phyloP scores from a whole-genome alignment of 1,140 invertebrate species.

The Odontomachus brunneus region DNA sequence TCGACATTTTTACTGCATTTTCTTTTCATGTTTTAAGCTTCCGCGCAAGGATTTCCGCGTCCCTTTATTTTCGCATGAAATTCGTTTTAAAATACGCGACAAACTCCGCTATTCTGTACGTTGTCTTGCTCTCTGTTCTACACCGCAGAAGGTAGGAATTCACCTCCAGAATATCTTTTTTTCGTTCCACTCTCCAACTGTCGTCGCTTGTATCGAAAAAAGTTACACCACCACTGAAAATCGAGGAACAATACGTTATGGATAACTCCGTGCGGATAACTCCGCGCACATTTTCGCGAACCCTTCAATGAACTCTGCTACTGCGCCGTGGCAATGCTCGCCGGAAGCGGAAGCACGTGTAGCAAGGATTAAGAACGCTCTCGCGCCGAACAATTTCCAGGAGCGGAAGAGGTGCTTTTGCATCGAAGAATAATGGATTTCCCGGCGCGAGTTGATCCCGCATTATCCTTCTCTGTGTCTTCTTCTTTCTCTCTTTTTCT shows the following conservation, averaged over 20 bases:
- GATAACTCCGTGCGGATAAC: neutral
- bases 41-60: neutral
- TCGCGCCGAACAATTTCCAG: conserved; percentile 43
- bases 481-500: neutral
- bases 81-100: neutral
- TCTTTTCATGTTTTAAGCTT: no score
- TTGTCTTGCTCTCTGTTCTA: neutral
- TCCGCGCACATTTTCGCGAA: neutral
- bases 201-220: conserved; percentile 6
- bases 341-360: conserved; percentile 41
- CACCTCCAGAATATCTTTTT: neutral
- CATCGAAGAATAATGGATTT: conserved; percentile 69
- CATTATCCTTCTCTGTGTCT: conserved; percentile 43
- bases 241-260: conserved; percentile 4
- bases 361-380: conserved; percentile 27
- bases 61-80: neutral
- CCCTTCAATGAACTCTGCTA: neutral
- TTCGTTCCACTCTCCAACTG: neutral
- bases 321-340: conserved; percentile 1
- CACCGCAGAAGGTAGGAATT: neutral
- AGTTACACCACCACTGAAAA: neutral
- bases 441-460: conserved; percentile 62
- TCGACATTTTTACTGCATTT: neutral
- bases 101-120: no score
- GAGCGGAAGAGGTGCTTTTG: conserved; percentile 43